phyloP scores from a whole-genome alignment of 2,113 vertebrate genomes.

The Pyrgilauda ruficollis region DNA sequence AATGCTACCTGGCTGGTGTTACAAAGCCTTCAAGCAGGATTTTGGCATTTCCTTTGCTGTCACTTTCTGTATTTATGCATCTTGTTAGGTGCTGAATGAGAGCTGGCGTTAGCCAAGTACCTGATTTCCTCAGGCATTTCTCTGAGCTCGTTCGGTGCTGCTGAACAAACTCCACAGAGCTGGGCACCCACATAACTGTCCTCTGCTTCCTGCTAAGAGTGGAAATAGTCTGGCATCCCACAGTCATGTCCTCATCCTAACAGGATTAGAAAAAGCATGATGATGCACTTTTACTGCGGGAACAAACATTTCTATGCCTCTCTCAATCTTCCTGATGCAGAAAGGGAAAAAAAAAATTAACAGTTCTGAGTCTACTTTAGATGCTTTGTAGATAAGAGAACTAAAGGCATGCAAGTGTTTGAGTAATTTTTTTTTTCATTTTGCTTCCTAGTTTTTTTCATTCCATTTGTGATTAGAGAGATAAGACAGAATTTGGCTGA shows the following conservation, averaged over 20 bases:
- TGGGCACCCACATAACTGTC: background rate
- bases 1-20: background rate
- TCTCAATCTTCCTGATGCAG: background rate
- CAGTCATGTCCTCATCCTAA: background rate
- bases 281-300: background rate
- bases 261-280: background rate
- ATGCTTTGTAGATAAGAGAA: background rate
- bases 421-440: background rate
- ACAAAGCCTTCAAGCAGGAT: conserved; percentile 14
- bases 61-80: background rate
- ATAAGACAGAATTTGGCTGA: background rate
- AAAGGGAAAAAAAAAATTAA: background rate
- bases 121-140: background rate
- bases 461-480: background rate
- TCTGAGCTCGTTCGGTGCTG: background rate
- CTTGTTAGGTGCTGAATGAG: background rate
- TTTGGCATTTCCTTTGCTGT: conserved; percentile 17
- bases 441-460: background rate
- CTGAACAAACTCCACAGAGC: background rate
- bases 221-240: background rate
- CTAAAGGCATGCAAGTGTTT: background rate
- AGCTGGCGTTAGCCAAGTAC: background rate
- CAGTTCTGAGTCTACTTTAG: background rate
- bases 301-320: background rate
- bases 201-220: background rate